These are phyloP conservation scores for Cercocebus atys DNA, from an alignment of 2,113 vertebrate species.

Conservation along the genomic window DNA sequence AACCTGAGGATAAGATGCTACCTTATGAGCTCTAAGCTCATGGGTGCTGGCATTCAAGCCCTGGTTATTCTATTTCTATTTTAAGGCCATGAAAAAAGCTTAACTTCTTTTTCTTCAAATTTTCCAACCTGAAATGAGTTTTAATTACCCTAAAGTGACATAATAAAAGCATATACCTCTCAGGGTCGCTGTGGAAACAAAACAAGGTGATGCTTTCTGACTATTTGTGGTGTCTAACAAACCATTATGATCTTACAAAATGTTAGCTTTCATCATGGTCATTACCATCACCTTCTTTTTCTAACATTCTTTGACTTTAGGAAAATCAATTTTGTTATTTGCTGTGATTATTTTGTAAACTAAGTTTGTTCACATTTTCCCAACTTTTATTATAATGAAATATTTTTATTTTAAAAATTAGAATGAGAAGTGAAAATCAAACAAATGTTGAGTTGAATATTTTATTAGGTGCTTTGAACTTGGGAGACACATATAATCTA, in stretches of 20 bases:
- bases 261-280: background rate
- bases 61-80: background rate
- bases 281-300: background rate
- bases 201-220: background rate
- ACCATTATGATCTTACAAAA: background rate
- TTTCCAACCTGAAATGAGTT: background rate
- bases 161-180: background rate
- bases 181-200: background rate
- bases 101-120: background rate
- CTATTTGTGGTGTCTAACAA: background rate
- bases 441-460: background rate
- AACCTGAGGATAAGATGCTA: background rate
- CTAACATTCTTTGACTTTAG: background rate
- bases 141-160: background rate
- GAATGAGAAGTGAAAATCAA: background rate
- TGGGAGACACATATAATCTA: background rate
- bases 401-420: background rate
- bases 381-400: background rate
- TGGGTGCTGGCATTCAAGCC: background rate
- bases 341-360: background rate
- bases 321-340: background rate
- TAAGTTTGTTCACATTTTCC: background rate
- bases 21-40: background rate
- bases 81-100: background rate
- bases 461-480: background rate